phyloP scores from a whole-genome alignment of 2,797 vertebrate genomes.

The Lithobates sylvaticus region DNA sequence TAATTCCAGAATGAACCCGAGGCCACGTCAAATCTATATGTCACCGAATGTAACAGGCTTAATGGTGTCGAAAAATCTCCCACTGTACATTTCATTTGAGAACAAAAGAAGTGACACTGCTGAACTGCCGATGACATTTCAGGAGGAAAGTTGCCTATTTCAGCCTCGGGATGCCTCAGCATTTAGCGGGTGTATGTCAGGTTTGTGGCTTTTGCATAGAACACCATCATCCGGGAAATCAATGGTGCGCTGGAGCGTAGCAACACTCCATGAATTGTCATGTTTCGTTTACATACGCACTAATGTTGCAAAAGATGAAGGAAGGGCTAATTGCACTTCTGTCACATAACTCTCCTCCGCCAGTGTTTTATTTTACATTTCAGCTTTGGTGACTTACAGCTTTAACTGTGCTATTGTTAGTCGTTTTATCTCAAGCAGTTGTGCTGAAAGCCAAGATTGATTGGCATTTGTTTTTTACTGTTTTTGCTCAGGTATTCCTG shows the following conservation, averaged over 20 bases:
- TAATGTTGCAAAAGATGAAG: conserved; percentile 54
- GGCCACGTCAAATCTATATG: no score
- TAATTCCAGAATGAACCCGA: no score
- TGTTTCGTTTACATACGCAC: conserved; percentile 64
- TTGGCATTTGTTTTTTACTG: no score
- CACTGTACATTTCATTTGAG: background rate
- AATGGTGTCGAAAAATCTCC: no score
- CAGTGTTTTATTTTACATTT: conserved; percentile 53
- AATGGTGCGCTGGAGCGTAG: conserved; percentile 67
- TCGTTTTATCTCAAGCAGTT: no score
- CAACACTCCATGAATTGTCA: conserved; percentile 61
- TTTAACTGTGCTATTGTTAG: conserved; percentile 21
- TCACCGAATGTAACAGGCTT: no score
- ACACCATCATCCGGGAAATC: conserved; percentile 73
- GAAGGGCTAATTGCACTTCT: conserved; percentile 67
- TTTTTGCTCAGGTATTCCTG: no score
- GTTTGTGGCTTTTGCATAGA: conserved; percentile 38
- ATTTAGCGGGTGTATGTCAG: conserved; percentile 33
- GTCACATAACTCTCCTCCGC: conserved; percentile 57
- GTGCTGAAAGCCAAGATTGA: no score
- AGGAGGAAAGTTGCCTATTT: background rate
- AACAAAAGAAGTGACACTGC: conserved; percentile 4
- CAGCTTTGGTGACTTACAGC: conserved; percentile 39
- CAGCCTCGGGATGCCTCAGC: background rate
- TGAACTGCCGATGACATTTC: background rate